Evolutionary conservation across 64 coral and sea anemone genomes (phyloP).

Genomic region (Stichodactyla helianthus): DNA sequence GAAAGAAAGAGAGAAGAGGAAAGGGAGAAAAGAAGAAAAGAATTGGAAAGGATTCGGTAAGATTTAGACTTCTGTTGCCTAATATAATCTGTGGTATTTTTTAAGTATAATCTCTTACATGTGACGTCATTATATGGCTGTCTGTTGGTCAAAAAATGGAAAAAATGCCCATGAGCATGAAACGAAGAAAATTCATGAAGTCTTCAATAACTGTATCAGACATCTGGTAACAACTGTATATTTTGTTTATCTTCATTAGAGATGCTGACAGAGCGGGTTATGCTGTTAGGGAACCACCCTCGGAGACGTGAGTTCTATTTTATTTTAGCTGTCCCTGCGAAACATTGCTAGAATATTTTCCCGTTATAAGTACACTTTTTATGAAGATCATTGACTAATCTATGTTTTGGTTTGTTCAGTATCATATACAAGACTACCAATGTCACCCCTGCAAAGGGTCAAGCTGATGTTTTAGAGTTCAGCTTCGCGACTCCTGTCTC

Average conservation of each 20-base stretch:
- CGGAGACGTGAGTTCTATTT: constrained; percentile 22
- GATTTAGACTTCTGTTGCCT: no score
- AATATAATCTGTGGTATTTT: neutral
- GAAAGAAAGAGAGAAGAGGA: neutral
- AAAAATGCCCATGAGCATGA: no score
- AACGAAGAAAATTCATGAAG: no score
- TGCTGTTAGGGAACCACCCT: constrained; percentile 1
- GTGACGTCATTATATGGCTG: no score
- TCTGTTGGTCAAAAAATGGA: no score
- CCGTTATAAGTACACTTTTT: neutral
- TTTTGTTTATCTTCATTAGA: neutral
- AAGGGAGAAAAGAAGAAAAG: constrained; percentile 35
- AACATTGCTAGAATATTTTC: no score
- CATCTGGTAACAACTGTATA: neutral
- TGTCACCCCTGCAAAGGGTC: constrained; percentile 18
- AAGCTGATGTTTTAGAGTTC: constrained; percentile 66
- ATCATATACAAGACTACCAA: neutral
- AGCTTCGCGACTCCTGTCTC: constrained; percentile 61
- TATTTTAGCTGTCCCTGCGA: no score
- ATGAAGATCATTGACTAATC: neutral
- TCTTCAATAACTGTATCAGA: no score
- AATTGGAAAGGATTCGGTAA: constrained; percentile 19
- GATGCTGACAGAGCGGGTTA: constrained; percentile 8
- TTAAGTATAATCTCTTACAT: no score
- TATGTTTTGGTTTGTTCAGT: neutral